Base-by-base conservation (phyloP, 2,888 invertebrate species). In the Aphodius granarius region DNA sequence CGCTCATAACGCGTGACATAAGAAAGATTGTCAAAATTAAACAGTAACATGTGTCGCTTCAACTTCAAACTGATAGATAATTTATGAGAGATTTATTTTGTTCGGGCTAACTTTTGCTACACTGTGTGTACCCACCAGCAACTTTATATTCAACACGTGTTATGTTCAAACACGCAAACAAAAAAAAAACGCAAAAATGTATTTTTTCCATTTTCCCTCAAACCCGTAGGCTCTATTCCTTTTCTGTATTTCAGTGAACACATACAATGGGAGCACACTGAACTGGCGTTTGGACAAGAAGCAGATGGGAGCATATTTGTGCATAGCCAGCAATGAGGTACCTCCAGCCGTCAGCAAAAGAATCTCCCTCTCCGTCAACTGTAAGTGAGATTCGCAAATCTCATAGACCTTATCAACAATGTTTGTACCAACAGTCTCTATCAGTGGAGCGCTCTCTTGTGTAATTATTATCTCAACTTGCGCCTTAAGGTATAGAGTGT, bases 281-380 rank as follows among this genome's bases (percentile, higher is more conserved):
- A 89, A 92, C 80, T 91, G 94, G 89, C 92, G 94, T 78, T 91
- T 97, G 82, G 95, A 96, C 84, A 90, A 97, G 73, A 91, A 94
- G 82, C 97, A 97, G 89, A 97, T 96, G 94, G 97, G 96, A 63
- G 93, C 95, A 23, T 97, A 96, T 87, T 91, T 97, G 82, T 97
- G 97, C 89, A 96, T 96, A 83, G 97, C 97, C 15, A 94, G 94
- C 84, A 97, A 97, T 86, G 95, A 96, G 86, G 96, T 97, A 66
- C 96, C 96, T 22, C 96, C 96, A 4, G 94, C 96, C 6, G 96
- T 95, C 83, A 95, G 95, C 89, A 96, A 96, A 86, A 89, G 95
- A 81, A 95, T 97, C 82, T 94, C 93, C 71, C 91, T 97, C 77
- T 94, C 93, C 85, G 95, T 97, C 76, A 95, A 96, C 87, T 97